Base-by-base conservation (phyloP, 92 coral and sea anemone species). In the Heteractis magnifica region DNA sequence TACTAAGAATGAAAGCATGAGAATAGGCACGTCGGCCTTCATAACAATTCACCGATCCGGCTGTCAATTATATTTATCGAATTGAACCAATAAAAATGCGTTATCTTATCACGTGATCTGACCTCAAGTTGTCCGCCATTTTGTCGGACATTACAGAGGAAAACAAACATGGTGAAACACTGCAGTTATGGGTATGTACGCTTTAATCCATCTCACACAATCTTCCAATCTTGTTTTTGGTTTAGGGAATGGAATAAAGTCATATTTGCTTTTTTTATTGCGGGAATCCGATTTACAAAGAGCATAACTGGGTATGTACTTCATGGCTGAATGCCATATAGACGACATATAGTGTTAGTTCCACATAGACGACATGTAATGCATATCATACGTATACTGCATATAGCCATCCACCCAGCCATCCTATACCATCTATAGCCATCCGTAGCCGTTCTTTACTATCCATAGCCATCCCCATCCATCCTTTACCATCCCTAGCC, bases 181-280 rank as follows among this genome's bases (percentile, higher is more conserved):
- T 62, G 70, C 70, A 16, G 59, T 55, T 55, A 55, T 55, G 10
- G n/a, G n/a, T n/a, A n/a, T n/a, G n/a, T n/a, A 83, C 72, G 59
- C 65, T 83, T 83, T 83, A 53, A 83, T 83, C 86, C 81, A 83
- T 83, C 86, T 75, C 80, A n/a, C 56, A 56, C 86, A 83, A 53
- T 83, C 70, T 83, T 83, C 86, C 71, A 56, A 79, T 34, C 70
- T 48, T 65, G 81, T 83, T 34, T 83, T 83, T 26, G 81, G 86
- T 76, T 83, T 83, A 77, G 86, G 86, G 71, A 83, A 83, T 72
- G 77, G 77, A 83, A 75, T 52, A 73, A 55, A 77, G 68, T 60
- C 68, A 10, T 60, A 10, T 0, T 60, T 60, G 19, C 16, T 0
- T 10, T 60, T 10, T 60, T 16, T 60, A 16, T 16, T 60, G 68